Conservation (phyloP, 2,888 invertebrate genomes). For the Drosophila mulleri region DNA sequence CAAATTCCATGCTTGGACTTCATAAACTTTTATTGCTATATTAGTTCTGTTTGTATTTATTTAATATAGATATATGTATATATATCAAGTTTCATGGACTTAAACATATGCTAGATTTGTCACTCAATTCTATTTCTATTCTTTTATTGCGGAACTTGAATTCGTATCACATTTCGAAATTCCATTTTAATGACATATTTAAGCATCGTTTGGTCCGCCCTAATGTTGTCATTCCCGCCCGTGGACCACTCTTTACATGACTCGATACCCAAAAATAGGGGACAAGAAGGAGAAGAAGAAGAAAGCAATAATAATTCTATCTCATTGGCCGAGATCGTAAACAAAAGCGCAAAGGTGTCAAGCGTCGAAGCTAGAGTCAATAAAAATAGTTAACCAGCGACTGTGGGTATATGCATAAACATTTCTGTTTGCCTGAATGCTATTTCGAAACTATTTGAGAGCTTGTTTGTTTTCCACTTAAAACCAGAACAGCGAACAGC, state of each 20-base stretch:
- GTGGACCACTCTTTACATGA: slow-evolving; percentile 23
- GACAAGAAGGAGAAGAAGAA: background rate
- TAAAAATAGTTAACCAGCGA: slow-evolving; percentile 68
- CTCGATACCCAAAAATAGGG: slow-evolving; percentile 12
- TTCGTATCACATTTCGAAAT: slow-evolving; percentile 8
- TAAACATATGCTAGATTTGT: background rate
- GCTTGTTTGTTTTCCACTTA: slow-evolving; percentile 77
- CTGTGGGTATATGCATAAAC: slow-evolving; percentile 33
- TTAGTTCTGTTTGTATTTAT: background rate
- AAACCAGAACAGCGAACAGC: slow-evolving; percentile 65
- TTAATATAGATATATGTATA: background rate
- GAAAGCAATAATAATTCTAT: slow-evolving; percentile 20
- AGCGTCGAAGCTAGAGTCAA: slow-evolving; percentile 77
- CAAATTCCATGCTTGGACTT: background rate
- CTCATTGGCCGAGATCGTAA: slow-evolving; percentile 55
- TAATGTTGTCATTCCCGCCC: slow-evolving; percentile 40
- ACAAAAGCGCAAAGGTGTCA: slow-evolving; percentile 77
- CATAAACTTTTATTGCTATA: background rate
- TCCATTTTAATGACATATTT: slow-evolving; percentile 13
- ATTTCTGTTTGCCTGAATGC: slow-evolving; percentile 28
- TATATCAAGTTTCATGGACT: background rate
- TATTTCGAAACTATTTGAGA: slow-evolving; percentile 60
- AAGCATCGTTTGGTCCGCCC: slow-evolving; percentile 16
- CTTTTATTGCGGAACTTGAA: background rate
- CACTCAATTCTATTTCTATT: background rate